Base-by-base conservation (phyloP, 2,113 vertebrate species). In the Nesogale talazaci region DNA sequence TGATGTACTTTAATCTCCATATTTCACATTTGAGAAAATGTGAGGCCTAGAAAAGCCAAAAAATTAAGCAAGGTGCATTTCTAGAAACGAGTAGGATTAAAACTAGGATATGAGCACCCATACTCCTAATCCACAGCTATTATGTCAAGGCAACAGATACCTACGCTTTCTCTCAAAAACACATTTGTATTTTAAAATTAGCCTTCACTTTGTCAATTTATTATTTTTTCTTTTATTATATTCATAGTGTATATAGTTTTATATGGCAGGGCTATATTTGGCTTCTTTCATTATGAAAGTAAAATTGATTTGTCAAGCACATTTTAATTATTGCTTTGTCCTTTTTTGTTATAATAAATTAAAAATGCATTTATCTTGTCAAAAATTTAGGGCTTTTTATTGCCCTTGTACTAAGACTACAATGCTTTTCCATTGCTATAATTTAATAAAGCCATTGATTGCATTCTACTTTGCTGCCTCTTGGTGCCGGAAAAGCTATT, bases 311-410 rank as follows among this genome's bases (percentile, higher is more conserved):
- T 90, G 78, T 88, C 89, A 82, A 52, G 65, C 56, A 83, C 38
- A 74, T 94, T 95, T 96, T 90, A 88, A 93, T 95, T 95, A 95
- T 89, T 95, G 83, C 90, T 75, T 92, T 79, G 38, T 90, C 77
- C 90, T 36, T 92, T 92, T 96, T 97, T 93, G 86, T 96, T 95
- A 82, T 96, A 74, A 36, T 67, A 46, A 97, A 89, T 93, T 93
- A 89, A 91, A 94, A 46, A 46, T 90, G 40, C 34, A 79, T 93
- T 95, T 96, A 38, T 94, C 59, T 92, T 75, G 36, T 67, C 52
- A 86, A 84, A 87, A 82, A 77, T 59, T 20, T 61, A 94, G 88
- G 27, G 38, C 12, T 27, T 83, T 91, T 74, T 63, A 80, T 93
- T 88, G 56, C 75, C 36, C 74, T 95, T 91, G 20, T 63, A 31